phyloP scores from a whole-genome alignment of 2,797 vertebrate species.

The Oreonectes daqikongensis region DNA sequence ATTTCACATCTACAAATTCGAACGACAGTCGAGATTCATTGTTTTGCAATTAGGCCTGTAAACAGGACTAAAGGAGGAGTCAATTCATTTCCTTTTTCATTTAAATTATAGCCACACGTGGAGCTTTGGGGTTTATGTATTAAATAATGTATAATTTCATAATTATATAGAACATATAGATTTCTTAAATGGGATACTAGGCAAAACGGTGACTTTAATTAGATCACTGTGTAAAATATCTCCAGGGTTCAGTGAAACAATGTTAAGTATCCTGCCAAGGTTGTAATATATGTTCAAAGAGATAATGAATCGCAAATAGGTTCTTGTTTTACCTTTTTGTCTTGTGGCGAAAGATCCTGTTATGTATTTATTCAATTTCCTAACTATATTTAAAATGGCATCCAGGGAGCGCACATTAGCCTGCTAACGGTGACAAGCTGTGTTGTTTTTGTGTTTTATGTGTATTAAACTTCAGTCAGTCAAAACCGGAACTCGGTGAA shows the following conservation, averaged over 20 bases:
- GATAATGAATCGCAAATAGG: conserved; percentile 84
- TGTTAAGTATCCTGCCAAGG: conserved; percentile 80
- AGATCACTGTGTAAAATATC: conserved; percentile 83
- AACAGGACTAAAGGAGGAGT: conserved; percentile 76
- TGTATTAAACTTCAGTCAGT: conserved; percentile 31
- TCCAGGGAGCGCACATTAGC: conserved; percentile 67
- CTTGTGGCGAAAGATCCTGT: conserved; percentile 63
- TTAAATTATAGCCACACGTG: conserved; percentile 79
- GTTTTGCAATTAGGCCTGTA: conserved; percentile 76
- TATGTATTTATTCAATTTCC: conserved; percentile 70
- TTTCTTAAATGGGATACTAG: conserved; percentile 81
- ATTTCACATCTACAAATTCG: conserved; percentile 71
- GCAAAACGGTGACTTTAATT: conserved; percentile 82
- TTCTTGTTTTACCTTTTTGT: conserved; percentile 74
- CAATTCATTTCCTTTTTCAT: conserved; percentile 83
- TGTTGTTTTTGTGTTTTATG: conserved; percentile 33
- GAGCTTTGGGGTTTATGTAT: conserved; percentile 82
- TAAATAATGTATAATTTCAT: conserved; percentile 86
- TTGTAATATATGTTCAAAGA: conserved; percentile 82
- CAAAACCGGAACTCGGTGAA: conserved; percentile 9
- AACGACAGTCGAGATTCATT: conserved; percentile 73
- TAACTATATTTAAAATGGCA: conserved; percentile 75
- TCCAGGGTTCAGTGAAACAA: conserved; percentile 83
- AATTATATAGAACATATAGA: conserved; percentile 87
- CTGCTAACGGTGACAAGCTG: conserved; percentile 69